Percentiles rank a stretch among this genome's conserved stretches.
These are phyloP conservation scores for Limnephilus lunatus DNA, from an alignment of 2,888 invertebrate species.

Conservation along the genomic window DNA sequence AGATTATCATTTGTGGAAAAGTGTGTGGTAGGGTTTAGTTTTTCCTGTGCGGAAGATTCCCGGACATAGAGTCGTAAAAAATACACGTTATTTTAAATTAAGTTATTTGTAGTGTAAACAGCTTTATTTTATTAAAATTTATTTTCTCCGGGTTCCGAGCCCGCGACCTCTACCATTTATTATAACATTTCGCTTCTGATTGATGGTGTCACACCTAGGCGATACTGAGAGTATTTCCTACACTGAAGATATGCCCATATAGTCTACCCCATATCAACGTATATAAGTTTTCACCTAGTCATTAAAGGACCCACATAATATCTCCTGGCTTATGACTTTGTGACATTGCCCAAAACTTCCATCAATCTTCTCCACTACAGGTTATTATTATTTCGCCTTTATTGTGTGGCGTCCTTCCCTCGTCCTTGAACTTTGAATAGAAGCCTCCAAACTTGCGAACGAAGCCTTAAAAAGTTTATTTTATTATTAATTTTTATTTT, in stretches of 20 bases:
- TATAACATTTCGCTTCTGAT: too few species aligned
- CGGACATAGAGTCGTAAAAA: too few species aligned
- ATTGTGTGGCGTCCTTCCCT: neutral
- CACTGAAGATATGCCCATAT: neutral
- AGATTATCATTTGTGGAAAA: too few species aligned
- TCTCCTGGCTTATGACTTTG: neutral
- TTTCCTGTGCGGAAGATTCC: too few species aligned
- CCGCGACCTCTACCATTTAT: neutral
- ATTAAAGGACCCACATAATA: neutral
- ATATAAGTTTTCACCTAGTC: neutral
- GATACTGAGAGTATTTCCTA: neutral
- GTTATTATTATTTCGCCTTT: neutral
- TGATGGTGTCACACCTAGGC: neutral
- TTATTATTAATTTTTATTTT: conserved; percentile 2
- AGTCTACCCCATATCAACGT: neutral
- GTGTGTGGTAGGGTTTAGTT: too few species aligned
- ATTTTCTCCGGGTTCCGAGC: neutral
- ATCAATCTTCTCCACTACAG: neutral
- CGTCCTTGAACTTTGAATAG: neutral
- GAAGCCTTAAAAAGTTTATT: neutral
- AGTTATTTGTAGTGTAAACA: too few species aligned
- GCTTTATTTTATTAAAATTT: too few species aligned
- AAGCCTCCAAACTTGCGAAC: neutral
- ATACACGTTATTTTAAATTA: too few species aligned
- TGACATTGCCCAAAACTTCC: neutral